A percentile compares a stretch with the other conserved stretches of the same genome.
phyloP scores from a whole-genome alignment of 2,113 vertebrate species.

The Phocoena phocoena region DNA sequence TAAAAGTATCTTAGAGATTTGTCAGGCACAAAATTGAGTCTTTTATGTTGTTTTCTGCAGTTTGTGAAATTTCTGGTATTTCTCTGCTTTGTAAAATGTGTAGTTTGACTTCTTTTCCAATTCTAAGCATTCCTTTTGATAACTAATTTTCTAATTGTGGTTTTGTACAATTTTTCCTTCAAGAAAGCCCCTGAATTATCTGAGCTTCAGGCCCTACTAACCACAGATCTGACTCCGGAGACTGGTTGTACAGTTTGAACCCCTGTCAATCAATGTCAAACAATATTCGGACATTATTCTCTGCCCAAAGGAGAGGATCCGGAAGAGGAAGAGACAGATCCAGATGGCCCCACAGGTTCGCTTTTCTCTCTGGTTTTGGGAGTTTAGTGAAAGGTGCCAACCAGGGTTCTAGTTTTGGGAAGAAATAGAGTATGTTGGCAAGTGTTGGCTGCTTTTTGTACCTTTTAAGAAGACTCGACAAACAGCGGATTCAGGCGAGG shows the following conservation, averaged over 20 bases:
- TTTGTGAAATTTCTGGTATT: not conserved
- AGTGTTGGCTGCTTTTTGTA: not conserved
- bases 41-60: not conserved
- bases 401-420: not conserved
- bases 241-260: not conserved
- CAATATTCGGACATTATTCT: not conserved
- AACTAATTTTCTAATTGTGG: not conserved
- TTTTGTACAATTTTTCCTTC: not conserved
- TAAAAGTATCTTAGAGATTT: not conserved
- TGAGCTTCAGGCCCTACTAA: not conserved
- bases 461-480: not conserved
- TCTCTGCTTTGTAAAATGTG: not conserved
- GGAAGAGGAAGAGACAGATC: not conserved
- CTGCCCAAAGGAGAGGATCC: not conserved
- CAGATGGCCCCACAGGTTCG: not conserved
- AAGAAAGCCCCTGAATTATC: not conserved
- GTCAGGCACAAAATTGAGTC: not conserved
- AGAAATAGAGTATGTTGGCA: not conserved
- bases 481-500: not conserved
- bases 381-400: not conserved
- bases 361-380: not conserved
- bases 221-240: not conserved
- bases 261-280: not conserved
- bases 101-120: not conserved
- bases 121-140: not conserved